Evolutionary conservation across 1,140 invertebrate species (phyloP).

Genomic region (Paraescarpia echinospica): DNA sequence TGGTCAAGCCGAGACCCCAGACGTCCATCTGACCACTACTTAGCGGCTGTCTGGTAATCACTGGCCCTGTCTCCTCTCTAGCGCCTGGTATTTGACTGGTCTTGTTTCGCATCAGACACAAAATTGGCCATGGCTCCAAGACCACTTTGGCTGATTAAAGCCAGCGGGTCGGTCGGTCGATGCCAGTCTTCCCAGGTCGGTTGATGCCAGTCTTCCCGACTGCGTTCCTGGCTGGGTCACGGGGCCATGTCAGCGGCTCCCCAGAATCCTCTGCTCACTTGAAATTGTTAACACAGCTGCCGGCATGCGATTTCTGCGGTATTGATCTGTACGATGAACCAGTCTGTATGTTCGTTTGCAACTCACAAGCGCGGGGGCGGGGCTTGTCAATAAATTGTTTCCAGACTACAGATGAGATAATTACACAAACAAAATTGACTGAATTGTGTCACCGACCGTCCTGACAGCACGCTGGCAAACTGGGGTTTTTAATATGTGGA

Average conservation of each 20-base stretch:
- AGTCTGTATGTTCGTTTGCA: background rate
- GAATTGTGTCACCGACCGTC: background rate
- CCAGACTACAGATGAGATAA: background rate
- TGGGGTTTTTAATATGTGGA: background rate
- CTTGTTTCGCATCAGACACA: background rate
- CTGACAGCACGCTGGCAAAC: background rate
- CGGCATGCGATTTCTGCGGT: background rate
- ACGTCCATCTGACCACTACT: background rate
- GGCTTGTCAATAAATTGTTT: background rate
- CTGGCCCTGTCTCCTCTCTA: background rate
- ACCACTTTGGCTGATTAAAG: conserved; percentile 5
- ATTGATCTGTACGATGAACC: background rate
- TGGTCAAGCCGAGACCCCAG: background rate
- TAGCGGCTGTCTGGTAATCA: background rate
- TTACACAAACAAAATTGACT: background rate
- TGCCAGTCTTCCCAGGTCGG: background rate
- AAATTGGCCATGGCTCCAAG: background rate
- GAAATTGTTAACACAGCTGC: background rate
- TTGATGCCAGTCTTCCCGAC: background rate
- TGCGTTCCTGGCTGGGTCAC: background rate
- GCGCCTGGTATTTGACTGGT: background rate
- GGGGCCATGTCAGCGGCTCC: background rate
- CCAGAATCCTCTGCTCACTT: background rate
- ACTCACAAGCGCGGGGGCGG: background rate
- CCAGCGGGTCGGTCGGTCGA: background rate